Base-by-base conservation (phyloP, 2,113 vertebrate genomes). In the Sceloporus undulatus region DNA sequence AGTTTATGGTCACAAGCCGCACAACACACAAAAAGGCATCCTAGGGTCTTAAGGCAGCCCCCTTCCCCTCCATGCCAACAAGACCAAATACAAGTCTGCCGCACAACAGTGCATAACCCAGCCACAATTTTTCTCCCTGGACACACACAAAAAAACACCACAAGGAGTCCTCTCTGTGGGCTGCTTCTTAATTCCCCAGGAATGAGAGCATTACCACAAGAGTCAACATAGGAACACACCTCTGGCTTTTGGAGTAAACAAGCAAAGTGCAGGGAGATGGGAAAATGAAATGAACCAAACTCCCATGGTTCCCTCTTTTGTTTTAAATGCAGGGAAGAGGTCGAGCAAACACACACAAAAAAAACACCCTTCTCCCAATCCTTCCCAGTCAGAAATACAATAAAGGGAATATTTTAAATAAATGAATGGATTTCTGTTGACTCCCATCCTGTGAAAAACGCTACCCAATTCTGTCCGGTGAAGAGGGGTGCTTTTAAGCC, bases 391-490 rank as follows among this genome's bases (percentile, higher is more conserved):
- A 76, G 68, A 89, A 75, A 73, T 66, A 90, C 54, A 73, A 66
- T 89, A 52, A 91, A n/a, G 56, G 85, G 71, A 87, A 79, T 62
- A 1, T 62, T 76, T 56, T 34, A 83, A 82, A 80, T 73, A 82
- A 89, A 87, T 4, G 74, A 91, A 82, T 56, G 89, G 87, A 70
- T 91, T 91, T 81, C 82, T 86, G 74, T 77, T 89, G 88, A 92
- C 87, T 90, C 83, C 87, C 21, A 18, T 52, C 16, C 27, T 83
- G 48, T 70, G 16, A 10, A 73, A 82, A 68, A 59, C 1, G 5
- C 29, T 8, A 52, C 23, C 27, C 27, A 19, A 59, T 59, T 25
- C 14, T 9, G 5, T 38, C 34, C 23, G 9, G 2, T 48, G 1
- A 9, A 14, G 13, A 40, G 25, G 29, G 21, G 11, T 38, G 10